Conservation (phyloP, 2,888 invertebrate species). For the Ormyrus nitidulus region DNA sequence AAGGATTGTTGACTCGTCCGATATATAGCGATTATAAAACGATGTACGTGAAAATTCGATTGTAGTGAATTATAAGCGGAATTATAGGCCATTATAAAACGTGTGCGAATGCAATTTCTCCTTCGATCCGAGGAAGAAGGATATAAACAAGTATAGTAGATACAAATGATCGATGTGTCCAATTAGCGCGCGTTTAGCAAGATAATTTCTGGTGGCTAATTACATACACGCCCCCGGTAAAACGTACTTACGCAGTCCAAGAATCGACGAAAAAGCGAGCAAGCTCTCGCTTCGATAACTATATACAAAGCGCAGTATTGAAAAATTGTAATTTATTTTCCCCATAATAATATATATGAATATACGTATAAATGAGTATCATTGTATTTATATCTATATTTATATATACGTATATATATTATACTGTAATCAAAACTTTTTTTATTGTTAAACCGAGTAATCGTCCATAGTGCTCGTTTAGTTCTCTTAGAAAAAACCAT, state of each 20-base stretch:
- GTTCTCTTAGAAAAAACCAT: slow-evolving; percentile 66
- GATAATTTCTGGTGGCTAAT: slow-evolving; percentile 23
- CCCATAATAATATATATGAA: slow-evolving; percentile 63
- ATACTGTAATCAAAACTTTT: slow-evolving; percentile 62
- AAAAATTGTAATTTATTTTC: slow-evolving; percentile 74
- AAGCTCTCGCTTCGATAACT: slow-evolving; percentile 65
- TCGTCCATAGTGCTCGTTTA: slow-evolving; percentile 65
- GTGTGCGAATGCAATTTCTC: slow-evolving; percentile 32
- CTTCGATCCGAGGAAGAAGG: slow-evolving; percentile 23
- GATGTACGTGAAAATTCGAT: neutral
- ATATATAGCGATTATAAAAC: neutral
- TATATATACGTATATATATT: slow-evolving; percentile 59
- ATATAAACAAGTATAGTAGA: slow-evolving; percentile 25
- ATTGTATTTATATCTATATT: slow-evolving; percentile 54
- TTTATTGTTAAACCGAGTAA: slow-evolving; percentile 62
- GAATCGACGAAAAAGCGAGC: slow-evolving; percentile 61
- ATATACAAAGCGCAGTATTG: slow-evolving; percentile 73
- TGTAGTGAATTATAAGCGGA: neutral
- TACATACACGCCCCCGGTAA: slow-evolving; percentile 24
- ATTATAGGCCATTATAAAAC: neutral
- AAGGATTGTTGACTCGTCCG: slow-evolving; percentile 5
- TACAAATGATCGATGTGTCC: slow-evolving; percentile 35
- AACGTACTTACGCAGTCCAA: slow-evolving; percentile 40
- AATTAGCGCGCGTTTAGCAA: slow-evolving; percentile 27
- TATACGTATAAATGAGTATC: slow-evolving; percentile 47